Evolutionary conservation across 2,797 vertebrate genomes (phyloP), one percentile per base, ranked within the genome.

Genomic region (Melanotaenia maccullochi): DNA sequence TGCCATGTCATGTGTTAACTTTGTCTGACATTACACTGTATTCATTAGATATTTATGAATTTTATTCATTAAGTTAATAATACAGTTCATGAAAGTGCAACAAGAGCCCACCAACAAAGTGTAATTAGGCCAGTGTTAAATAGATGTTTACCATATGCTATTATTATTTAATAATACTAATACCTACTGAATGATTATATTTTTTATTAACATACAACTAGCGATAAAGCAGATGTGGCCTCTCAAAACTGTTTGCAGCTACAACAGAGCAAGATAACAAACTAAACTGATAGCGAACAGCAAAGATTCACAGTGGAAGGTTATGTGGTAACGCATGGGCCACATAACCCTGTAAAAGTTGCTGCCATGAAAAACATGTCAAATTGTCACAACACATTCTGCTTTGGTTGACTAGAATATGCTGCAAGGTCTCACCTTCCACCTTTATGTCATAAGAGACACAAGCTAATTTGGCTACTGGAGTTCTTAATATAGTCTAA

Each of bases 251-350:
- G 20, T 47, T 47, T 47, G 44, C 9, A 52, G 11, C 49, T 22
- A 22, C 49, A 52, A 5, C 49, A 52, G 1, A 52, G 12, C 22
- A 24, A 52, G 9, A 52, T 13, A 12, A 24, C 1, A 52, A 52
- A 22, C 47, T 22, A 9, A 51, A 51, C 2, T 20, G 18, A 4
- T 3, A 49, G 44, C 44, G 11, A 51, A 9, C n/a, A 54, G 18
- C 16, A 44, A 44, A 44, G 18, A 22, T 32, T 36, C 25, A 38
- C 60, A 25, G 56, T 42, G 25, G 1, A 59, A 82, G 69, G 72
- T 83, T 72, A 82, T 40, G 16, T 67, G 49, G 18, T 72, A 74
- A 47, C 33, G 69, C 28, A 74, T 47, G 2, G 32, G 63, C 58
- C 74, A 84, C 0, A 9, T 71, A 54, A 58, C 0, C 0, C 24